phyloP scores from a whole-genome alignment of 2,797 vertebrate genomes.

The Malacoraja senta region DNA sequence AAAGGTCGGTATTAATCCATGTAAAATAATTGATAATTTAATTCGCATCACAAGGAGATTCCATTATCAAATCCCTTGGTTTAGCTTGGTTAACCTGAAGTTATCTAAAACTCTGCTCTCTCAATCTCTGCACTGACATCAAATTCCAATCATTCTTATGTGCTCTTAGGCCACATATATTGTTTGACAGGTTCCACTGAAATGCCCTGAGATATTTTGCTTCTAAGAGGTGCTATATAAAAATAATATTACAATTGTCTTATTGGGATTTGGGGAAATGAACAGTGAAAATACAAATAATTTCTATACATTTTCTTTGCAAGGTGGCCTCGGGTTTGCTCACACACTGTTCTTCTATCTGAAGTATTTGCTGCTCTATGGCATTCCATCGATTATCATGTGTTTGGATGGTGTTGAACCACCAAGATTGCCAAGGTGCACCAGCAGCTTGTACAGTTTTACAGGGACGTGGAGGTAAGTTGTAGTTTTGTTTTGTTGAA shows the following conservation, averaged over 20 bases:
- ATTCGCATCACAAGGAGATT: background rate
- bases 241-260: constrained; percentile 30
- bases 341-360: constrained; percentile 91
- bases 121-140: too few relatives aligned
- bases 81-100: background rate
- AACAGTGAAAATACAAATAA: background rate
- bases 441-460: constrained; percentile 93
- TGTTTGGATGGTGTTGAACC: constrained; percentile 73
- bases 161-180: too few relatives aligned
- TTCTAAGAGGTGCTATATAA: too few relatives aligned
- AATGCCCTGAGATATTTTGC: too few relatives aligned
- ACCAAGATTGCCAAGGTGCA: constrained; percentile 80
- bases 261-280: background rate
- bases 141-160: too few relatives aligned
- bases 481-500: background rate
- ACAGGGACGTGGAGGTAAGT: constrained; percentile 93
- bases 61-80: background rate
- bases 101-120: too few relatives aligned
- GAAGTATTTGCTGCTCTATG: constrained; percentile 89
- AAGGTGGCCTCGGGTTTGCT: constrained; percentile 85
- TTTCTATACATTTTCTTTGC: constrained; percentile 43
- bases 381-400: constrained; percentile 73
- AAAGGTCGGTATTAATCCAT: background rate
- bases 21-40: background rate
- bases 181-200: too few relatives aligned